A percentile compares a stretch with the other conserved stretches of the same genome.
Conservation (phyloP, 2,888 invertebrate species). For the Ormyrus thymus region DNA sequence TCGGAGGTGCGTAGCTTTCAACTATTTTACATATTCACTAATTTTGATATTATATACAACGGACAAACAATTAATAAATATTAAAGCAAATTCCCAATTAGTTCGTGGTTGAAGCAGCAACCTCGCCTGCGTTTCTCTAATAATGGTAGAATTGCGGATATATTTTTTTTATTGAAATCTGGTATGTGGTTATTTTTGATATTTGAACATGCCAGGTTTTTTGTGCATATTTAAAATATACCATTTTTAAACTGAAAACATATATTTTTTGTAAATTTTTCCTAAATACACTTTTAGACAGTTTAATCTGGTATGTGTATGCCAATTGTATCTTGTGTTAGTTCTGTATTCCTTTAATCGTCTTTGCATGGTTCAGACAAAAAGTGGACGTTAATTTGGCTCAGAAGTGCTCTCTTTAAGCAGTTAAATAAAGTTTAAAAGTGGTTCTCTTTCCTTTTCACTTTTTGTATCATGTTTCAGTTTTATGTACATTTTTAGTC, state of each 20-base stretch:
- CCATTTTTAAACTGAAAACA: not conserved
- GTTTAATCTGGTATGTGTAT: slow-evolving; percentile 24
- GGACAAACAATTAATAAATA: not conserved
- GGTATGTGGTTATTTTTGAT: slow-evolving; percentile 25
- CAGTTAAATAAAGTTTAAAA: slow-evolving; percentile 18
- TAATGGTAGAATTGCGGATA: slow-evolving; percentile 49
- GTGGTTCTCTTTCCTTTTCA: too few relatives aligned
- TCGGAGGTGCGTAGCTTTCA: slow-evolving; percentile 21
- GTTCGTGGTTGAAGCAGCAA: slow-evolving; percentile 52
- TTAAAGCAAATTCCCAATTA: slow-evolving; percentile 55
- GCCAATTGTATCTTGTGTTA: slow-evolving; percentile 16
- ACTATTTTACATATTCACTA: slow-evolving; percentile 7
- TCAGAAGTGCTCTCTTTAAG: slow-evolving; percentile 32
- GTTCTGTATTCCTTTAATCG: slow-evolving; percentile 28
- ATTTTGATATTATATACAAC: not conserved
- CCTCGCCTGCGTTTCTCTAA: slow-evolving; percentile 53
- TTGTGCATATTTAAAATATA: not conserved
- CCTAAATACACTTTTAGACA: too few relatives aligned
- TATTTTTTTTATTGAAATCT: slow-evolving; percentile 6
- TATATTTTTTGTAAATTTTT: not conserved
- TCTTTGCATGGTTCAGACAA: slow-evolving; percentile 49
- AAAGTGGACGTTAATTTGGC: slow-evolving; percentile 47
- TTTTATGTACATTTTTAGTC: too few relatives aligned
- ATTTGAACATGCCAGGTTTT: slow-evolving; percentile 4
- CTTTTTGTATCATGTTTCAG: too few relatives aligned